Evolutionary conservation across 2,797 vertebrate genomes (phyloP).

Genomic region (Lutjanus campechanus): DNA sequence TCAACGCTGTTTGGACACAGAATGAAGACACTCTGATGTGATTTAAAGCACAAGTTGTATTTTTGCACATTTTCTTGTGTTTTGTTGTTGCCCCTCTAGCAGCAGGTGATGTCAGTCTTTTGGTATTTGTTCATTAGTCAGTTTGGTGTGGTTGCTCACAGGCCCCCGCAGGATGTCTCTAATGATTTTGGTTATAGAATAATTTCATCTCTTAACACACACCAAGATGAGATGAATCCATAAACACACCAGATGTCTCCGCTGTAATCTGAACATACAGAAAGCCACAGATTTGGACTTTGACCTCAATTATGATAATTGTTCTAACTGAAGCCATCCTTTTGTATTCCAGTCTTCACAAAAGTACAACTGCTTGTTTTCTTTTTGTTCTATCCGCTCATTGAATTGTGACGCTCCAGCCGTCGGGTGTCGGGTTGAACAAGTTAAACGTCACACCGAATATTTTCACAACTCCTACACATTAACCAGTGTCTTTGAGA

Average conservation of each 20-base stretch:
- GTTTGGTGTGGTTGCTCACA: too few relatives aligned
- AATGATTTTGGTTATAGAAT: too few relatives aligned
- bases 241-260: neutral
- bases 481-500: constrained; percentile 72
- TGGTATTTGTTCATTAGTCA: too few relatives aligned
- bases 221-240: neutral
- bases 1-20: too few relatives aligned
- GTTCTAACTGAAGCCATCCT: neutral
- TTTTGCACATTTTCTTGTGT: too few relatives aligned
- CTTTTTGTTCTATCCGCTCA: neutral
- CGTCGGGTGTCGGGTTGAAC: constrained; percentile 1
- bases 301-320: neutral
- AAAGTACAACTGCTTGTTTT: neutral
- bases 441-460: constrained; percentile 17
- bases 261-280: too few relatives aligned
- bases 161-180: too few relatives aligned
- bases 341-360: neutral
- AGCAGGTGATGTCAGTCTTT: neutral
- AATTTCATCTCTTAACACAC: neutral
- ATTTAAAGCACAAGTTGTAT: neutral
- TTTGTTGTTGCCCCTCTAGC: neutral
- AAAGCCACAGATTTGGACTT: neutral
- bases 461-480: constrained; percentile 57
- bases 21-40: too few relatives aligned
- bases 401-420: neutral